Evolutionary conservation across 2,113 vertebrate species (phyloP), one percentile per base, ranked within the genome.

Genomic region (Poeciliopsis occidentalis): DNA sequence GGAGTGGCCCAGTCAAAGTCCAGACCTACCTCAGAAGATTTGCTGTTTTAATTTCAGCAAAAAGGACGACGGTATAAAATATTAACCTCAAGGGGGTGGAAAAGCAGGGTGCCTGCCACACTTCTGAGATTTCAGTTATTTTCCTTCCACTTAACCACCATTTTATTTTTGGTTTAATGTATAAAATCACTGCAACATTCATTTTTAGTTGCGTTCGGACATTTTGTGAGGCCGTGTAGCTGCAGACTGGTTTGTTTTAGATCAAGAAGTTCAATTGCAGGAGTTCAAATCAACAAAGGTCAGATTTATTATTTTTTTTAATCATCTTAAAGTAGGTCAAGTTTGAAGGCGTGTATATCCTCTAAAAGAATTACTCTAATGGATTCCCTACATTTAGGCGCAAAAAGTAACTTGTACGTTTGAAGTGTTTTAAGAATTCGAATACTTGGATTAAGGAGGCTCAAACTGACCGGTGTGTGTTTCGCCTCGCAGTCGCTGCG

Each of bases 401-500:
- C 13, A 47, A 47, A 47, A 47, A 19, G 44, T 47, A 17, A 47
- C 17, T 47, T 5, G 17, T 41, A 12, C 44, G 1, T 47, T 22
- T 54, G 8, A 2, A 27, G 29, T 29, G 29, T 29, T 29, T 54
- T 54, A 1, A 4, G 15, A 24, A 54, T 54, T 17, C 1, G 47
- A 54, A 24, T 8, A 24, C 19, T 24, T 15, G 2, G 47, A 24
- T 54, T 8, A 22, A 24, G 4, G 47, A 54, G 44, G 4, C 19
- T 2, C 22, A 54, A n/a, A 57, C 22, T 57, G 51, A 57, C 17
- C 51, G 2, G 0, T 31, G 44, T 67, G 22, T 51, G 41, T 39
- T 83, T 8, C n/a, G 30, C 68, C 51, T 26, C 32, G 31, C 90
- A 99, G 98, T 97, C 97, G 0, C 91, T 99, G 24, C 96, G 97